Evolutionary conservation across 2,797 vertebrate species (phyloP).

Genomic region (Emys orbicularis): DNA sequence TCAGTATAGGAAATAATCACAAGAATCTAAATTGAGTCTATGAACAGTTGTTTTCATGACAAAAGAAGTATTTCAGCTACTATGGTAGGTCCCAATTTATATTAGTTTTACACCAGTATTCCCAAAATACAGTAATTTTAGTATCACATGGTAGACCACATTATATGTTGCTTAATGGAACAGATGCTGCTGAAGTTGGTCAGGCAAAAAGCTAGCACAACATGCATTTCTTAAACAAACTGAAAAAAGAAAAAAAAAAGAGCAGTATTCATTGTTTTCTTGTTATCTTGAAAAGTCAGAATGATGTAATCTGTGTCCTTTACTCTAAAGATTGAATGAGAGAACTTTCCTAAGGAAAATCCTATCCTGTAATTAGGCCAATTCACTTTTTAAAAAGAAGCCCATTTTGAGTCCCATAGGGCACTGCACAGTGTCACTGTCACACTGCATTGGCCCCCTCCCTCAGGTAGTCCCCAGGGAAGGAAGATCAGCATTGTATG

Average conservation of each 20-base stretch:
- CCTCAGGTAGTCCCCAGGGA: too few relatives aligned
- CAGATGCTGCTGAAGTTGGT: not conserved
- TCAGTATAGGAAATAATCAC: fast-evolving
- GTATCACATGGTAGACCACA: not conserved
- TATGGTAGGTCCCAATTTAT: not conserved
- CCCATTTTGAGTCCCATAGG: not conserved
- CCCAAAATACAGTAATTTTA: not conserved
- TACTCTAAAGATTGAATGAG: not conserved
- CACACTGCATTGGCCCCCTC: too few relatives aligned
- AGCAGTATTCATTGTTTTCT: not conserved
- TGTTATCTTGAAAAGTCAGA: not conserved
- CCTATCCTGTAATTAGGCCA: not conserved
- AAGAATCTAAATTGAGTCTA: not conserved
- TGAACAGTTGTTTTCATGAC: not conserved
- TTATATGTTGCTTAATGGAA: not conserved
- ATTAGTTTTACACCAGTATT: not conserved
- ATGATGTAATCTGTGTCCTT: not conserved
- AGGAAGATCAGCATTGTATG: too few relatives aligned
- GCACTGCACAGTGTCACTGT: not conserved
- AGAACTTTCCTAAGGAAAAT: not conserved
- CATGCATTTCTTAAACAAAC: not conserved
- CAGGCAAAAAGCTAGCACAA: not conserved
- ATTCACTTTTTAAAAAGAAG: not conserved
- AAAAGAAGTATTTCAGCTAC: not conserved
- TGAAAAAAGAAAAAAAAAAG: not conserved